These are phyloP conservation scores for Sebastes minor DNA, from an alignment of 2,797 vertebrate species.

Conservation along the genomic window DNA sequence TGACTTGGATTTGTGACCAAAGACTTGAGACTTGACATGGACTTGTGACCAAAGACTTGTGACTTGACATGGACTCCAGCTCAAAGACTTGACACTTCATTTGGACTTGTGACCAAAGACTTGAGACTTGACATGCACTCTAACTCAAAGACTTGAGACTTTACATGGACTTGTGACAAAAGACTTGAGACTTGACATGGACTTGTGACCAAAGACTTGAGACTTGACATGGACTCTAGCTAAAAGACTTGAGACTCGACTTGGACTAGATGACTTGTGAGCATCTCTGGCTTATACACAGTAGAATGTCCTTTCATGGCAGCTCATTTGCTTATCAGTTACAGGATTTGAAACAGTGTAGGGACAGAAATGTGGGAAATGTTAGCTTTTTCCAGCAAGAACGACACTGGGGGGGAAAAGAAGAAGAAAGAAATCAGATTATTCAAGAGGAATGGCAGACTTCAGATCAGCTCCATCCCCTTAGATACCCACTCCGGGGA, in stretches of 20 bases:
- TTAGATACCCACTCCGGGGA: slow-evolving; percentile 21
- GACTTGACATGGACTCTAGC: no score
- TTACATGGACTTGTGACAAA: fast-evolving
- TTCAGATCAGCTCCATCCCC: slow-evolving; percentile 39
- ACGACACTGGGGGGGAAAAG: neutral
- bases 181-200: no score
- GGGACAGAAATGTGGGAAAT: slow-evolving; percentile 4
- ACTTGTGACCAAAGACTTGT: no score
- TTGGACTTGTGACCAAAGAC: no score
- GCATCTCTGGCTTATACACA: neutral
- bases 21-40: no score
- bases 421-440: slow-evolving; percentile 38
- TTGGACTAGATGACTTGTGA: no score
- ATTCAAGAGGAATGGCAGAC: slow-evolving; percentile 48
- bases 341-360: slow-evolving; percentile 25
- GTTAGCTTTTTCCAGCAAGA: neutral
- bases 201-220: no score
- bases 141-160: no score
- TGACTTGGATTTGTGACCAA: no score
- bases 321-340: slow-evolving; percentile 20
- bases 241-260: neutral
- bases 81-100: no score
- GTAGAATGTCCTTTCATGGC: slow-evolving; percentile 16
- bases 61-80: no score
- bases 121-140: no score